Evolutionary conservation across 2,113 vertebrate genomes (phyloP).

Genomic region (Plectropomus leopardus): DNA sequence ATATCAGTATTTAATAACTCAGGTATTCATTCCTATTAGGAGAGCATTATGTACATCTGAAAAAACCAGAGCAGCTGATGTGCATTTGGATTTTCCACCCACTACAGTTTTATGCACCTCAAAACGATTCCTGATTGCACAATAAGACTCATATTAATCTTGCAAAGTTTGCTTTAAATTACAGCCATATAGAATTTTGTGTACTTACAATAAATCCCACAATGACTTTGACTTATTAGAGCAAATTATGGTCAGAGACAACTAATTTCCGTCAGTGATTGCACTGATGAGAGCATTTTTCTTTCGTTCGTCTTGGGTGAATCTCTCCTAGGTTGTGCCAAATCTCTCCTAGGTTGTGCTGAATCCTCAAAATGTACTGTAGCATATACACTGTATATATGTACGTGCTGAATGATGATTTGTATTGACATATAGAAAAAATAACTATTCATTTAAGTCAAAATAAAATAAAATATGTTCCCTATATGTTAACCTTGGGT

Average conservation of each 20-base stretch:
- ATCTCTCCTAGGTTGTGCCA: slow-evolving; percentile 64
- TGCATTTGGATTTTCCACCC: slow-evolving; percentile 17
- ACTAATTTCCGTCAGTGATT: slow-evolving; percentile 77
- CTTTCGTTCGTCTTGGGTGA: slow-evolving; percentile 60
- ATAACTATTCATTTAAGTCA: too few species aligned
- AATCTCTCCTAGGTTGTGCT: slow-evolving; percentile 69
- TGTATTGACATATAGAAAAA: slow-evolving; percentile 8
- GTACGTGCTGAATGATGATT: slow-evolving; percentile 58
- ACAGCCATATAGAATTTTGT: slow-evolving; percentile 18
- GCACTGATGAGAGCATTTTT: slow-evolving; percentile 75
- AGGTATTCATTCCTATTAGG: slow-evolving; percentile 1
- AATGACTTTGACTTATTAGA: slow-evolving; percentile 78
- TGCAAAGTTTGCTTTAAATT: slow-evolving; percentile 21
- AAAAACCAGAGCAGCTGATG: neutral
- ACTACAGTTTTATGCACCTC: neutral
- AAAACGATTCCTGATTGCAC: neutral
- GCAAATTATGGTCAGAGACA: slow-evolving; percentile 76
- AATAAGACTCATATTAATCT: slow-evolving; percentile 21
- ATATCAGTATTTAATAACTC: slow-evolving; percentile 46
- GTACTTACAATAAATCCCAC: slow-evolving; percentile 70
- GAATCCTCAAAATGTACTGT: slow-evolving; percentile 66
- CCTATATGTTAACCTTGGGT: too few species aligned
- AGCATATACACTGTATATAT: neutral
- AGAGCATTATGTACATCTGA: slow-evolving; percentile 18
- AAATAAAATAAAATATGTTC: too few species aligned